These are phyloP conservation scores for Gerris lacustris DNA, from an alignment of 2,888 invertebrate species.

Conservation along the genomic window DNA sequence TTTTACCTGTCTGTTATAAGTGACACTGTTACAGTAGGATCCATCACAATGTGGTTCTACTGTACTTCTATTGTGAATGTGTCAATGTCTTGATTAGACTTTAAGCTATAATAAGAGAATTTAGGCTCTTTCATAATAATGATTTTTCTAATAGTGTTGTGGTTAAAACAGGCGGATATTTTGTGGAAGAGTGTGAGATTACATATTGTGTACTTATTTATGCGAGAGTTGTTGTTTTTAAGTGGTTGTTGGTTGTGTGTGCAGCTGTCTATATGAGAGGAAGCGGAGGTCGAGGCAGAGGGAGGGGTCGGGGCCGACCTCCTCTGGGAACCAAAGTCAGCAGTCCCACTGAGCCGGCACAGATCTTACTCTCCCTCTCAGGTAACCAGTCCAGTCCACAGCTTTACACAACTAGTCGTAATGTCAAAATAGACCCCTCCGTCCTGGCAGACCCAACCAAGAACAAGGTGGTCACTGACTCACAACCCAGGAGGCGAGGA, in stretches of 20 bases:
- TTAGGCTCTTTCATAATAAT: too few relatives aligned
- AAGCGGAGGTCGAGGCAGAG: conserved; percentile 22
- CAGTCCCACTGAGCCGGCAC: conserved; percentile 33
- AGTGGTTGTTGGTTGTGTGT: background rate
- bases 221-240: too few relatives aligned
- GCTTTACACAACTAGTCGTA: conserved; percentile 20
- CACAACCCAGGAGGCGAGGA: conserved; percentile 25
- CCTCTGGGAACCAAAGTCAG: conserved; percentile 22
- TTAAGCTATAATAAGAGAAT: too few relatives aligned
- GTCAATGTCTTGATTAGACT: too few relatives aligned
- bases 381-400: conserved; percentile 19
- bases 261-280: conserved; percentile 15
- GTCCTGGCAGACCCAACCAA: background rate
- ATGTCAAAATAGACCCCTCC: conserved; percentile 20
- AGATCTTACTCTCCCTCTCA: conserved; percentile 33
- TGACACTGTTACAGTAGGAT: too few relatives aligned
- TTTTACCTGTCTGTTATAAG: too few relatives aligned
- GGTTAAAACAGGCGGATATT: too few relatives aligned
- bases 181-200: too few relatives aligned
- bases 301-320: conserved; percentile 24
- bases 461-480: conserved; percentile 16
- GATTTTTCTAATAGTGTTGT: too few relatives aligned
- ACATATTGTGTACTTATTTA: too few relatives aligned
- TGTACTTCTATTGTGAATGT: too few relatives aligned
- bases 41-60: too few relatives aligned